phyloP scores from a whole-genome alignment of 2,113 vertebrate genomes.

The Gallinago jamesoni region DNA sequence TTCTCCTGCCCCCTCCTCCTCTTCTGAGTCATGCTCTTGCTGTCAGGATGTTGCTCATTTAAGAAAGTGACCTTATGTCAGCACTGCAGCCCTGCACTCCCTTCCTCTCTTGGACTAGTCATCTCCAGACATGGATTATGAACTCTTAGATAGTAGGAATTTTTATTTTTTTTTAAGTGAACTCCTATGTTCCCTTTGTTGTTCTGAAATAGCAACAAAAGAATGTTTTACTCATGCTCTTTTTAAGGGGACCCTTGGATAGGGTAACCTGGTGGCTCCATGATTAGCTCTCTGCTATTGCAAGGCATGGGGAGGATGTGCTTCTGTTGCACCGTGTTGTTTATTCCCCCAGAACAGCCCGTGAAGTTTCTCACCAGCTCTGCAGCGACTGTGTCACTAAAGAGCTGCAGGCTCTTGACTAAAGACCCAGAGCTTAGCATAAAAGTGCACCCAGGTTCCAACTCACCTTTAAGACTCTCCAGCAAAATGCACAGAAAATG shows the following conservation, averaged over 20 bases:
- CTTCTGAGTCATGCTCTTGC: rapidly evolving
- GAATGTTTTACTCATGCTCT: not conserved
- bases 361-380: not conserved
- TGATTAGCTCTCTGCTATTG: not conserved
- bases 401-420: not conserved
- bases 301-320: rapidly evolving
- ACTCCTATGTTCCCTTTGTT: not conserved
- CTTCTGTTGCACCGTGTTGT: not conserved
- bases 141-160: not conserved
- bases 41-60: not conserved
- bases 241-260: not conserved
- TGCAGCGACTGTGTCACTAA: not conserved
- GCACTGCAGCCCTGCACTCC: rapidly evolving
- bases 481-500: not conserved
- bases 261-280: not conserved
- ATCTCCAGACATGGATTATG: not conserved
- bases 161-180: not conserved
- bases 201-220: not conserved
- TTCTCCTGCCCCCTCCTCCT: not conserved
- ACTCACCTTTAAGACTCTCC: not conserved
- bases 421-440: not conserved
- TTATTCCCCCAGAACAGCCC: not conserved
- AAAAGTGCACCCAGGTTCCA: not conserved
- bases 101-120: not conserved
- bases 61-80: not conserved